These are phyloP conservation scores for Xenus cinereus DNA, from an alignment of 2,113 vertebrate species.

Conservation along the genomic window DNA sequence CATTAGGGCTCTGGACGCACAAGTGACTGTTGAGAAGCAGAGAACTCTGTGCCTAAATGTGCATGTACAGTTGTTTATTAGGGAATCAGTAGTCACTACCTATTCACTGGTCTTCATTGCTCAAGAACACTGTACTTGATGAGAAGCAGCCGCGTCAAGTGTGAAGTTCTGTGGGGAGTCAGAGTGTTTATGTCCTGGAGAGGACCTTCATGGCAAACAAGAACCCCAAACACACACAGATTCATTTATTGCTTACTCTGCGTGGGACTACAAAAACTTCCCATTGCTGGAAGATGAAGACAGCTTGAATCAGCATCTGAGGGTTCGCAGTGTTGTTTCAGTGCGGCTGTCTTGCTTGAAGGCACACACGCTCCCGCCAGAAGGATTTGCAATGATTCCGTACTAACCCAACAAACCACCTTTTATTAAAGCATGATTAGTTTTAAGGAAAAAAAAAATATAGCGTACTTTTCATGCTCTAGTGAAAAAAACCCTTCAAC, in stretches of 20 bases:
- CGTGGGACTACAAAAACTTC: not conserved
- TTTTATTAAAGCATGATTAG: conserved; percentile 26
- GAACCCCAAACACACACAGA: not conserved
- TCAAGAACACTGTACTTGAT: not conserved
- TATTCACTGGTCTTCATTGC: not conserved
- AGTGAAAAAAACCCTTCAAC: not conserved
- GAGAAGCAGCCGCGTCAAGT: not conserved
- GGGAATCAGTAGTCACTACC: not conserved
- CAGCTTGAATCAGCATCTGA: not conserved
- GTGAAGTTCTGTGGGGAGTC: not conserved
- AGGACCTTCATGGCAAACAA: not conserved
- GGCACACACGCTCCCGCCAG: not conserved
- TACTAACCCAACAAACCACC: not conserved
- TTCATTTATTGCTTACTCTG: not conserved
- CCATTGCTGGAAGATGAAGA: not conserved
- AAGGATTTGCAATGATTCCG: not conserved
- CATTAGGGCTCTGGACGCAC: not conserved
- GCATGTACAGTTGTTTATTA: fast-evolving
- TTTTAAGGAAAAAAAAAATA: not conserved
- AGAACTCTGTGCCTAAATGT: not conserved
- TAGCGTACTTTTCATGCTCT: not conserved
- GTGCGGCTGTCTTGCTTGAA: not conserved
- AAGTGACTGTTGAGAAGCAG: not conserved
- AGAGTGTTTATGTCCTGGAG: not conserved
- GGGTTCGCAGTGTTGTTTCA: not conserved